Base-by-base conservation (phyloP, 2,888 invertebrate species). In the Nomada fabriciana region DNA sequence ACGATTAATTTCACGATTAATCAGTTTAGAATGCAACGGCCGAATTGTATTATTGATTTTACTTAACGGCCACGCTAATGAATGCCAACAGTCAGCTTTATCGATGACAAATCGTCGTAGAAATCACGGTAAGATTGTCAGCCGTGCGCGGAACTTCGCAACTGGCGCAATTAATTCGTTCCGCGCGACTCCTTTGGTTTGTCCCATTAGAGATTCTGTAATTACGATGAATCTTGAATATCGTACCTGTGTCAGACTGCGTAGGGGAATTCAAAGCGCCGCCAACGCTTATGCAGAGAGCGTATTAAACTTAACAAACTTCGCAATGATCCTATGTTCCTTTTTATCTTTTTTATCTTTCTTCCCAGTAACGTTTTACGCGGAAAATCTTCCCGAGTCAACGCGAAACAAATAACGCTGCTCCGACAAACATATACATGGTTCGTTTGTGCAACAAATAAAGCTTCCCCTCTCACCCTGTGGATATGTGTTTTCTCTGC, bases 141-240 rank as follows among this genome's bases (percentile, higher is more conserved):
- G 36, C 57, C 11, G 29, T 13, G 68, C 20, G 25, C 47, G 36
- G 65, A 70, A 73, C 76, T 64, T 64, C 50, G 59, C 59, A 20
- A 65, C 52, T 52, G 25, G 60, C 64, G 74, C 60, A 83, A 76
- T 80, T 86, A 80, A 84, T 80, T 69, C 63, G 59, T 82, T 73
- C 74, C 36, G 52, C 65, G 59, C 52, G 52, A 57, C 47, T 67
- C 81, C 73, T 85, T 80, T 67, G 83, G 86, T 81, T 83, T 72
- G 76, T 79, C 82, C 86, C 86, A 80, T 86, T 87, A 87, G 87
- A 64, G 73, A 78, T 55, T 80, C 72, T 47, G 76, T 86, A 83
- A 87, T 89, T 84, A 77, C 84, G 76, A 74, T 50, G 82, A 52
- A 68, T 76, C 60, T 61, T 52, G 50, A 55, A 20, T 23, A 57